Percentiles rank a stretch among this genome's conserved stretches.
phyloP scores from a whole-genome alignment of 2,113 vertebrate species.

The Salvator merianae region DNA sequence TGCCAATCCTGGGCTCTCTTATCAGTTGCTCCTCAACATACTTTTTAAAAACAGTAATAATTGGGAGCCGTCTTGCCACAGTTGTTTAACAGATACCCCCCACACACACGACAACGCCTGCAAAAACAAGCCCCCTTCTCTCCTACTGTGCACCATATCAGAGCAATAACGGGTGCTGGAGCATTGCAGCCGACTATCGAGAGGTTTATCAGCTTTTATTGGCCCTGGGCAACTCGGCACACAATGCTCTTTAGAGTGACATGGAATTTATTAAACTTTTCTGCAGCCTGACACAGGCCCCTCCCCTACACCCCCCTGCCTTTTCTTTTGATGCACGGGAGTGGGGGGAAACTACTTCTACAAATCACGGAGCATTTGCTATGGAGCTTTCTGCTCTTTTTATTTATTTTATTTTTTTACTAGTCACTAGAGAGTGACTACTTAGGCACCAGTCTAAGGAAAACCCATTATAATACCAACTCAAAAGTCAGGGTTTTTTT shows the following conservation, averaged over 20 bases:
- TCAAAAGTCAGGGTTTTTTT: background rate
- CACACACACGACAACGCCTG: conserved; percentile 40
- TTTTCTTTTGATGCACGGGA: conserved; percentile 25
- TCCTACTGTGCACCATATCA: conserved; percentile 39
- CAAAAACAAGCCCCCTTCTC: conserved; percentile 43
- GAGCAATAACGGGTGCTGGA: conserved; percentile 41
- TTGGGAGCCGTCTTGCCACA: conserved; percentile 58
- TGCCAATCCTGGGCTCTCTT: conserved; percentile 52
- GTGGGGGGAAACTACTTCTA: conserved; percentile 39
- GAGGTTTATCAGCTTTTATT: conserved; percentile 59
- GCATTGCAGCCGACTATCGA: conserved; percentile 53
- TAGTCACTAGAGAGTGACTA: conserved; percentile 2
- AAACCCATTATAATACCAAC: conserved; percentile 32
- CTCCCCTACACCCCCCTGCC: conserved; percentile 54
- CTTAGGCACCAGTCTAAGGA: conserved; percentile 50
- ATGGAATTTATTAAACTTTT: conserved; percentile 74
- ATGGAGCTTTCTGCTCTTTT: conserved; percentile 2
- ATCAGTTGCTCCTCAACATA: conserved; percentile 28
- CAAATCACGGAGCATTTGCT: conserved; percentile 47
- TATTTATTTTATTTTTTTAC: background rate
- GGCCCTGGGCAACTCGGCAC: conserved; percentile 63
- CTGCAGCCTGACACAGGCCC: conserved; percentile 61
- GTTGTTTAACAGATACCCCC: conserved; percentile 28
- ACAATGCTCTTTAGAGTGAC: conserved; percentile 70
- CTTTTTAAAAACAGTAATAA: conserved; percentile 43